Evolutionary conservation across 2,113 vertebrate species (phyloP).

Genomic region (Numenius arquata): DNA sequence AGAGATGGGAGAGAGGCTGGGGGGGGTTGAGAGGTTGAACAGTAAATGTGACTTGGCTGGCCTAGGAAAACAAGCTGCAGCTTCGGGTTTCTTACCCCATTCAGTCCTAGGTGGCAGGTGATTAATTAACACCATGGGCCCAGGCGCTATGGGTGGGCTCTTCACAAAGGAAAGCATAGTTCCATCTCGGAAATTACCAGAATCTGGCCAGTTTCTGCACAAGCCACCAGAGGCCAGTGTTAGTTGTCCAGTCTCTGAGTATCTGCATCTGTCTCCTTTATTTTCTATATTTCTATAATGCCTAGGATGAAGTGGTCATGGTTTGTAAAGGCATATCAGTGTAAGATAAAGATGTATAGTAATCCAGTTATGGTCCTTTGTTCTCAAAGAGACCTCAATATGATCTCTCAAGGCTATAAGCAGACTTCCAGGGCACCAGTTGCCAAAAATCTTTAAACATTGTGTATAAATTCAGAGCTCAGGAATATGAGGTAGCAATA

Average conservation of each 20-base stretch:
- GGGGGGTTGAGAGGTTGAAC: not conserved
- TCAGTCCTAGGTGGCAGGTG: not conserved
- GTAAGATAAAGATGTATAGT: not conserved
- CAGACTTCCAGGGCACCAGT: not conserved
- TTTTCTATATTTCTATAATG: not conserved
- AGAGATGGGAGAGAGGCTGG: not conserved
- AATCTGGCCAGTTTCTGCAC: not conserved
- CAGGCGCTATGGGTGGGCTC: not conserved
- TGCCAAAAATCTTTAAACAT: not conserved
- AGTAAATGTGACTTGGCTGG: not conserved
- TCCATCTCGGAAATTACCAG: not conserved
- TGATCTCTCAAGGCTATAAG: not conserved
- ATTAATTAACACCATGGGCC: not conserved
- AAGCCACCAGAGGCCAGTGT: conserved; percentile 58
- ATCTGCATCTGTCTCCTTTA: not conserved
- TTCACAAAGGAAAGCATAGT: not conserved
- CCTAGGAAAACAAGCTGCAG: not conserved
- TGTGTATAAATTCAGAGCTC: not conserved
- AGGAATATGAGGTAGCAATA: not conserved
- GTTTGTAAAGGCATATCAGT: not conserved
- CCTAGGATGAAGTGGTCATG: not conserved
- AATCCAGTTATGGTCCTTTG: not conserved
- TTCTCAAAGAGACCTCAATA: not conserved
- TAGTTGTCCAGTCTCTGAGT: conserved; percentile 35
- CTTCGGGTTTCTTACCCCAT: not conserved